Conservation (phyloP, 92 coral and sea anemone genomes). For the Micromussa lordhowensis region DNA sequence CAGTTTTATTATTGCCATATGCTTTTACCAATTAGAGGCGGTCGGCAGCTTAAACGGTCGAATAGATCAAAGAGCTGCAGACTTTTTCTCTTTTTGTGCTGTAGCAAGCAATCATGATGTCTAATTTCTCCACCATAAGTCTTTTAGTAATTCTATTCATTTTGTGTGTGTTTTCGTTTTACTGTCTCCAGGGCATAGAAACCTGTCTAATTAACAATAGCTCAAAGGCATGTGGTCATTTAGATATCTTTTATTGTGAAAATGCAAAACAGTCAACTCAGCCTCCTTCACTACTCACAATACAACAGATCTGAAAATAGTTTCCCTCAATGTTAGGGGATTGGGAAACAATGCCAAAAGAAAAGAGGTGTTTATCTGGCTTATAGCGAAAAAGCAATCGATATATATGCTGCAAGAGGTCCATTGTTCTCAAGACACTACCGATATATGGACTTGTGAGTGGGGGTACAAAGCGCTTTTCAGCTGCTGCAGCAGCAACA, state of each 20-base stretch:
- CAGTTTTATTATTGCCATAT: too few relatives aligned
- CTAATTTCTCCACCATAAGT: not conserved
- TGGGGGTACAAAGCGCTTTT: slow-evolving; percentile 50
- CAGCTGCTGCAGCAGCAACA: too few relatives aligned
- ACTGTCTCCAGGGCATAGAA: too few relatives aligned
- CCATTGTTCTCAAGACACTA: slow-evolving; percentile 29
- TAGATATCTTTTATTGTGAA: too few relatives aligned
- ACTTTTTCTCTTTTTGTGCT: not conserved
- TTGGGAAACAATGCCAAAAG: too few relatives aligned
- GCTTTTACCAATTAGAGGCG: too few relatives aligned
- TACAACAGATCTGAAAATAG: too few relatives aligned
- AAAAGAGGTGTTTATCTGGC: not conserved
- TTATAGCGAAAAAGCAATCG: not conserved
- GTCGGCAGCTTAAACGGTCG: not conserved
- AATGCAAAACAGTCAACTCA: too few relatives aligned
- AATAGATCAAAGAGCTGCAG: slow-evolving; percentile 5
- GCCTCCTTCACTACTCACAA: too few relatives aligned
- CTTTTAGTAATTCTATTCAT: not conserved
- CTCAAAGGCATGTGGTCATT: not conserved
- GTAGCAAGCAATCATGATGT: not conserved
- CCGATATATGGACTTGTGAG: slow-evolving; percentile 25
- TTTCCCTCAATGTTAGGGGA: too few relatives aligned
- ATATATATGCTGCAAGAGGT: slow-evolving; percentile 52
- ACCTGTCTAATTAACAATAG: too few relatives aligned
- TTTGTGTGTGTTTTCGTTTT: too few relatives aligned